Evolutionary conservation across 2,113 vertebrate genomes (phyloP), one percentile per base, ranked within the genome.

Genomic region (Centropus bengalensis): DNA sequence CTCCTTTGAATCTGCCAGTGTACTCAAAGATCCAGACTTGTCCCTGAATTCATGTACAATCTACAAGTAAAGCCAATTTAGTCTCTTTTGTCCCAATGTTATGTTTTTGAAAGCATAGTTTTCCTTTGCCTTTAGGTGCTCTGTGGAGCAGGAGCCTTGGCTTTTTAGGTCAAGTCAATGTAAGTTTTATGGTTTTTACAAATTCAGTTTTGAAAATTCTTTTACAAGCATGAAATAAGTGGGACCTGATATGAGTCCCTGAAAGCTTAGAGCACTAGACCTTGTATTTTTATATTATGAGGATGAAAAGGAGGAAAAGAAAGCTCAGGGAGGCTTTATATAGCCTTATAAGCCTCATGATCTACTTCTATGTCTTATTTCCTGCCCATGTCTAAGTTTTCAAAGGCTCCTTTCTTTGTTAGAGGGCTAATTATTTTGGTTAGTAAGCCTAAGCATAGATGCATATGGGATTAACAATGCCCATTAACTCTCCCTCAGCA

Each of bases 81-180:
- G 87, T 96, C 85, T 77, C 71, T 76, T 95, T 92, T 79, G 77
- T 96, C 92, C 94, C 91, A 93, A 86, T 77, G 89, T 86, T 85
- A 92, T 62, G 92, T 97, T 76, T 89, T 97, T 97, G 94, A 97
- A 98, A 98, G 94, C 87, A 30, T 55, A 33, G 51, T 71, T 89
- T 85, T 85, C 74, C 91, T 96, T 89, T 97, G 81, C 94, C 85
- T 96, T 3, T n/a, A 95, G 85, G 51, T 92, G 83, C 75, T 97
- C 96, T 97, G 97, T 97, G 93, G 97, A 97, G 97, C 92, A 92
- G 79, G 96, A 97, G 94, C 88, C 86, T 89, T 89, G 94, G 92
- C 93, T 96, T 97, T 97, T 96, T 96, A 97, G 82, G 86, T 95
- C 93, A 89, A 96, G 81, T 64, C 95, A 92, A 71, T 97, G 93